Evolutionary conservation across 2,888 invertebrate species (phyloP).

Genomic region (Serrognathus titanus): DNA sequence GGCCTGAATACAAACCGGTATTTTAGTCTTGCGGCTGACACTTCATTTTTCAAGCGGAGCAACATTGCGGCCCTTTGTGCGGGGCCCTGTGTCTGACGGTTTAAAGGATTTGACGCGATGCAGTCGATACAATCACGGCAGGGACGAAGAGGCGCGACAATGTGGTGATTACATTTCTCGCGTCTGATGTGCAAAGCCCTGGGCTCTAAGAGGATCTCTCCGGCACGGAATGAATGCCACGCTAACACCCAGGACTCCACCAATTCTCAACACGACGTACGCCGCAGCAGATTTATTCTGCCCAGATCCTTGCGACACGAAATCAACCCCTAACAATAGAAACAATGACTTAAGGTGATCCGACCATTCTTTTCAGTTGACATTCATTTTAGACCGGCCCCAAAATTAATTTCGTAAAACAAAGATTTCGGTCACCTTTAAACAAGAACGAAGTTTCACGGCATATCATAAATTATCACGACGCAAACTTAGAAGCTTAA

Average conservation of each 20-base stretch:
- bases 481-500: too few relatives aligned
- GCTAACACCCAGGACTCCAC: slow-evolving; percentile 29
- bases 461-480: too few relatives aligned
- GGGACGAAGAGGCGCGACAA: slow-evolving; percentile 30
- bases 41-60: slow-evolving; percentile 18
- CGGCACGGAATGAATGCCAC: slow-evolving; percentile 33
- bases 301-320: slow-evolving; percentile 27
- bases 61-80: slow-evolving; percentile 8
- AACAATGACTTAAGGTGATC: slow-evolving; percentile 24
- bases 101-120: slow-evolving; percentile 29
- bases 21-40: slow-evolving; percentile 11
- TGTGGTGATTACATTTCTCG: slow-evolving; percentile 40
- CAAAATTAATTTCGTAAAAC: too few relatives aligned
- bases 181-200: slow-evolving; percentile 41
- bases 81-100: slow-evolving; percentile 18
- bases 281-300: slow-evolving; percentile 29
- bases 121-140: slow-evolving; percentile 28
- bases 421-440: too few relatives aligned
- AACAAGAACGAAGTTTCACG: too few relatives aligned
- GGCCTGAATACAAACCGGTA: slow-evolving; percentile 2
- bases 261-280: slow-evolving; percentile 29
- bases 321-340: slow-evolving; percentile 31
- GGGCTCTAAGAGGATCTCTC: slow-evolving; percentile 37
- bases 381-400: too few relatives aligned
- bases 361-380: not conserved